Conservation (phyloP, 2,113 vertebrate genomes). For the Macheiramphus alcinus region DNA sequence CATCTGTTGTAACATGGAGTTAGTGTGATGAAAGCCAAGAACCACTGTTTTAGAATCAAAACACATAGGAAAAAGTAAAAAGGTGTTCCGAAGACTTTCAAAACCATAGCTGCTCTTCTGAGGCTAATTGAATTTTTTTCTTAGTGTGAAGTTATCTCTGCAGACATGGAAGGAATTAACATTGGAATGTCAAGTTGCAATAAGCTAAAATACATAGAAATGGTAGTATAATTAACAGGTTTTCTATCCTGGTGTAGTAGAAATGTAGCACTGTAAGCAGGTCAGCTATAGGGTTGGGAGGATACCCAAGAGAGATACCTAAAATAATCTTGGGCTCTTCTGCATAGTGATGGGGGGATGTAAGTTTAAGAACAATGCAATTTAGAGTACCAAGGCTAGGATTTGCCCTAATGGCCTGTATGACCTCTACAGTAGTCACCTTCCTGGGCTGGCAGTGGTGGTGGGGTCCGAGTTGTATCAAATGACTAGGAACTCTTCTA, state of each 20-base stretch:
- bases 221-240: background rate
- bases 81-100: background rate
- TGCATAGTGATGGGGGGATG: background rate
- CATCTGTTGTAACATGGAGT: background rate
- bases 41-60: background rate
- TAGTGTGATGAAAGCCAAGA: background rate
- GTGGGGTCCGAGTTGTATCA: background rate
- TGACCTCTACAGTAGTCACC: background rate
- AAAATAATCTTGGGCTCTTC: background rate
- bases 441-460: background rate
- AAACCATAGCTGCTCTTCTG: background rate
- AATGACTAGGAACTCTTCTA: background rate
- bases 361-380: background rate
- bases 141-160: background rate
- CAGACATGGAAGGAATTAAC: background rate
- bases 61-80: fast-evolving
- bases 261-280: background rate
- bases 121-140: background rate
- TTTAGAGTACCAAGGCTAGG: background rate
- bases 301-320: background rate
- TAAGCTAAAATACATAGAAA: background rate
- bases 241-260: background rate
- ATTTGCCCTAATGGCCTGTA: background rate
- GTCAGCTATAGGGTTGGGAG: background rate
- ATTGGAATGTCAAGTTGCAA: background rate